Conservation (phyloP, 2,113 vertebrate species). For the Prunella fulvescens region DNA sequence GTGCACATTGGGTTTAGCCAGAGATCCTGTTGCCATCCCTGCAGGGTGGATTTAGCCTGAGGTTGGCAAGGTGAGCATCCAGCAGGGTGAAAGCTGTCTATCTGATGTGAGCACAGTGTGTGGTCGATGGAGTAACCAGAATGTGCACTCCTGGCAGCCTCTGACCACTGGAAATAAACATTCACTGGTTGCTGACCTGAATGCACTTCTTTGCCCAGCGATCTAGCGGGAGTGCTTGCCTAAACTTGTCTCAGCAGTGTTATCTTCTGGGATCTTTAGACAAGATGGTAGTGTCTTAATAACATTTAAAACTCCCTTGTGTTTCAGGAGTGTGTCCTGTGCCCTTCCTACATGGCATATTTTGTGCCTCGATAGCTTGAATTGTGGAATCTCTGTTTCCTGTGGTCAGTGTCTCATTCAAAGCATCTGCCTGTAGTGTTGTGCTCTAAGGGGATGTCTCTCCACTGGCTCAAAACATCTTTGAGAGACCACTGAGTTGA, state of each 20-base stretch:
- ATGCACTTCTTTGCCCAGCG: accelerated
- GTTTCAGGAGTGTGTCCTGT: accelerated
- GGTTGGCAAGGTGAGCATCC: neutral
- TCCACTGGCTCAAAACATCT: neutral
- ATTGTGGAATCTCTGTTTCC: neutral
- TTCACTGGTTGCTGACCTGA: neutral
- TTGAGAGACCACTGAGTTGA: neutral
- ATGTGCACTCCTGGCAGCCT: neutral
- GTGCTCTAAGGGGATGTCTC: neutral
- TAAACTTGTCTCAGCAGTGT: neutral
- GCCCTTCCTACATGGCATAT: accelerated
- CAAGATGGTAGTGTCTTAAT: neutral
- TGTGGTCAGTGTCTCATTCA: neutral
- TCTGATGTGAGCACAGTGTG: neutral
- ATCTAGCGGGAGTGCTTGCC: neutral
- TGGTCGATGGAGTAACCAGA: neutral
- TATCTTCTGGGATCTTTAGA: neutral
- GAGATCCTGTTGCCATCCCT: neutral
- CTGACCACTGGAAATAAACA: neutral
- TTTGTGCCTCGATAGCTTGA: accelerated
- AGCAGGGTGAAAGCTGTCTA: neutral
- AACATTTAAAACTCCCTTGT: neutral
- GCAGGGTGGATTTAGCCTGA: neutral
- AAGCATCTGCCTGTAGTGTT: neutral
- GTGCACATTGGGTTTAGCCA: neutral